These are phyloP conservation scores for Lasioglossum leucozonium DNA, from an alignment of 2,888 invertebrate species.

Conservation along the genomic window DNA sequence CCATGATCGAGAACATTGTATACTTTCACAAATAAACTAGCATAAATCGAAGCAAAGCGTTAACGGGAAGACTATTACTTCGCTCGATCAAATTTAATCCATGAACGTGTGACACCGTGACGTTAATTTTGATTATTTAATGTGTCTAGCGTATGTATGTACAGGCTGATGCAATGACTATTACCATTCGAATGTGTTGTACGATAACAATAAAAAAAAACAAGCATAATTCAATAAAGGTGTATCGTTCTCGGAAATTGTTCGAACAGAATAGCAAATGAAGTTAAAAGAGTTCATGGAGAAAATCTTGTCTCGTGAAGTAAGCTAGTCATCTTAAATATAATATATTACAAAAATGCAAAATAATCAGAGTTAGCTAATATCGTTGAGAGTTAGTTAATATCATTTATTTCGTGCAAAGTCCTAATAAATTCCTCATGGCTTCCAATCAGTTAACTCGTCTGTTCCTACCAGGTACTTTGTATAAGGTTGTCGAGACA, in stretches of 20 bases:
- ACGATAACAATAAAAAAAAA: background rate
- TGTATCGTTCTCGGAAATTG: background rate
- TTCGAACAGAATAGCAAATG: background rate
- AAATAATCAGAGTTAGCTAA: constrained; percentile 57
- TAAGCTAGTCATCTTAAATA: constrained; percentile 50
- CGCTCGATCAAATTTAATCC: constrained; percentile 45
- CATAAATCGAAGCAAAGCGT: constrained; percentile 25
- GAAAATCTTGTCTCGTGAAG: constrained; percentile 49
- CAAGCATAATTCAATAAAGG: background rate
- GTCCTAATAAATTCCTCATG: constrained; percentile 79
- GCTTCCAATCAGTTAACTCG: constrained; percentile 78
- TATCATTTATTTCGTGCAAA: constrained; percentile 55
- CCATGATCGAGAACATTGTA: constrained; percentile 27
- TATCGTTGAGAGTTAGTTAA: constrained; percentile 2
- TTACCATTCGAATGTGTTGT: background rate
- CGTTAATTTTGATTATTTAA: constrained; percentile 45
- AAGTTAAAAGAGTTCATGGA: constrained; percentile 43
- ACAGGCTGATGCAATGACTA: background rate
- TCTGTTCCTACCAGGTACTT: constrained; percentile 83
- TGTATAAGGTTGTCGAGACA: constrained; percentile 77
- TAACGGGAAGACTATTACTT: constrained; percentile 45
- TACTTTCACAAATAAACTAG: constrained; percentile 44
- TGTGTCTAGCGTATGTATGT: constrained; percentile 1
- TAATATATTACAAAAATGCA: constrained; percentile 52
- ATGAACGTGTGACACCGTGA: constrained; percentile 25